These are phyloP conservation scores for Drosophila bocki DNA, from an alignment of 1,140 invertebrate species.

Conservation along the genomic window DNA sequence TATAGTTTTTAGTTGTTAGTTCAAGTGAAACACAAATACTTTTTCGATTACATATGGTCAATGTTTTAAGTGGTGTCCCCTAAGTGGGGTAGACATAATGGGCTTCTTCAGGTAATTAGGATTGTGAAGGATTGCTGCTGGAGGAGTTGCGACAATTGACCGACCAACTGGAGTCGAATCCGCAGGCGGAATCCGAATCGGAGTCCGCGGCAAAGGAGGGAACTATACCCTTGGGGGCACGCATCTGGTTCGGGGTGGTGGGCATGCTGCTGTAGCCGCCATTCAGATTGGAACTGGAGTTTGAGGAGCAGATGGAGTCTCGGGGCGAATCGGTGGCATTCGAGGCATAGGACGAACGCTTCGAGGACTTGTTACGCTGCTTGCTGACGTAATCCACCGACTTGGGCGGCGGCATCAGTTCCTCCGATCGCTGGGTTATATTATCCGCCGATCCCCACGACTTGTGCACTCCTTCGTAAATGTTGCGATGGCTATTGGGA, in stretches of 20 bases:
- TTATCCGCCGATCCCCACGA: constrained; percentile 95
- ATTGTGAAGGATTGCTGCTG: constrained; percentile 58
- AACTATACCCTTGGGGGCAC: constrained; percentile 75
- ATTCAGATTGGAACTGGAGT: constrained; percentile 78
- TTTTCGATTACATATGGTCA: constrained; percentile 28
- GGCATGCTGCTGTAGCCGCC: constrained; percentile 87
- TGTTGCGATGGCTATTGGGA: constrained; percentile 84
- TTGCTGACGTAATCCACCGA: constrained; percentile 87
- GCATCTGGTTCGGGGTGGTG: constrained; percentile 87
- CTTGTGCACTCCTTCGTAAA: constrained; percentile 88
- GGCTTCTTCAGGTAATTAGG: constrained; percentile 27
- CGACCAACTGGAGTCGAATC: constrained; percentile 91
- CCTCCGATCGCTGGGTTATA: constrained; percentile 87
- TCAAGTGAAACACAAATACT: constrained; percentile 15
- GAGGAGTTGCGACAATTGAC: constrained; percentile 56
- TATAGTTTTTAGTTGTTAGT: constrained; percentile 18
- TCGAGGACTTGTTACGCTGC: constrained; percentile 86
- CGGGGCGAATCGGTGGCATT: constrained; percentile 77
- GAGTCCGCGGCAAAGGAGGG: constrained; percentile 85
- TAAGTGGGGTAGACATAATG: constrained; percentile 9
- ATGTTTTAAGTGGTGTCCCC: constrained; percentile 22
- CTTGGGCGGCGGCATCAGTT: constrained; percentile 90
- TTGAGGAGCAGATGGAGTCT: constrained; percentile 76
- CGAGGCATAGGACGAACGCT: constrained; percentile 87
- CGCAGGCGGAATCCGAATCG: constrained; percentile 92